Percentiles rank a stretch among this genome's conserved stretches.
phyloP scores from a whole-genome alignment of 2,113 vertebrate species.

The Marmota monax region DNA sequence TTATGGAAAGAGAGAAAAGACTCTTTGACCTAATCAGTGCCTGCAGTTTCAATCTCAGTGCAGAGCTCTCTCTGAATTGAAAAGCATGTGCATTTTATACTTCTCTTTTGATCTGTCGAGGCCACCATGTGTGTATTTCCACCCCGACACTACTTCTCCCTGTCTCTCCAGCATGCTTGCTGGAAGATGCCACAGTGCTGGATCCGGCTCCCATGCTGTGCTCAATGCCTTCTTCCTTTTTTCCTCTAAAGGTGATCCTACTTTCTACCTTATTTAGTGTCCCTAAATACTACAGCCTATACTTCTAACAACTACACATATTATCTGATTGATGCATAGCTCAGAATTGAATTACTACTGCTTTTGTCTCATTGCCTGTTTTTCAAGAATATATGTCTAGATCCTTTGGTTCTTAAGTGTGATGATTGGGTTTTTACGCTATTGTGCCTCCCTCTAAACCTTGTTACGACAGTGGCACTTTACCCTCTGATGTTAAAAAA shows the following conservation, averaged over 20 bases:
- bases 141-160: background rate
- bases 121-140: background rate
- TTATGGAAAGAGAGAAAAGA: background rate
- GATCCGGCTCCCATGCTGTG: background rate
- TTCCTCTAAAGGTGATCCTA: background rate
- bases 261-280: background rate
- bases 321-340: background rate
- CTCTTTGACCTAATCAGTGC: background rate
- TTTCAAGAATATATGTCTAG: background rate
- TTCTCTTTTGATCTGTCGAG: background rate
- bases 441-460: too few species aligned
- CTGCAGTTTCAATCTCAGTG: background rate
- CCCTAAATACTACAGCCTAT: background rate
- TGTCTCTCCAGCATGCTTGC: background rate
- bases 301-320: background rate
- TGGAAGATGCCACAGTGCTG: fast-evolving
- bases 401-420: too few species aligned
- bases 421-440: too few species aligned
- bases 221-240: too few species aligned
- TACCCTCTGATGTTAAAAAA: too few species aligned
- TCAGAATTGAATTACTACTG: background rate
- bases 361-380: background rate
- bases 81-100: background rate
- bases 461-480: too few species aligned
- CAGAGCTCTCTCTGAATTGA: background rate